Evolutionary conservation across 2,888 invertebrate species (phyloP).

Genomic region (Elaeidobius kamerunicus): DNA sequence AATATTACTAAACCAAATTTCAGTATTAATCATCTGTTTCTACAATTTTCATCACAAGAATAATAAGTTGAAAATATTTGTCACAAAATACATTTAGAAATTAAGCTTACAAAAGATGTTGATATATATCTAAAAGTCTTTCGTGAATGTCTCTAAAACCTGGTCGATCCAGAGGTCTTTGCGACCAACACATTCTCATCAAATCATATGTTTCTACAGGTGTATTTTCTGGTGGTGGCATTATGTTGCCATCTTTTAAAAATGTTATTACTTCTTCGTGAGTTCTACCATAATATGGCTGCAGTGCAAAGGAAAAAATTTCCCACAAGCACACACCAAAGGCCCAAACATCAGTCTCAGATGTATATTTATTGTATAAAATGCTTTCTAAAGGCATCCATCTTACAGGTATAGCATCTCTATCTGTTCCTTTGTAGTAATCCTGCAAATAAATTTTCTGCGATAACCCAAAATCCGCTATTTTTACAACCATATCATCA

Average conservation of each 20-base stretch:
- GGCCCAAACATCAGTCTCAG: constrained; percentile 97
- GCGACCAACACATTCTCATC: constrained; percentile 93
- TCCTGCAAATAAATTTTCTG: constrained; percentile 93
- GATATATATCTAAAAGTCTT: constrained; percentile 54
- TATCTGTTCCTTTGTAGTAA: constrained; percentile 93
- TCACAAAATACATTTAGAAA: neutral
- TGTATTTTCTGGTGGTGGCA: constrained; percentile 88
- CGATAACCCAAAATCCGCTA: constrained; percentile 94
- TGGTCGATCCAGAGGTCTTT: constrained; percentile 81
- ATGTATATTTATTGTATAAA: constrained; percentile 92
- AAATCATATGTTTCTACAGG: constrained; percentile 83
- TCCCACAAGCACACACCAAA: constrained; percentile 97
- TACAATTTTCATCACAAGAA: neutral
- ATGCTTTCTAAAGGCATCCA: constrained; percentile 99
- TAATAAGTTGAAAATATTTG: neutral
- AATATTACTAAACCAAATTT: neutral
- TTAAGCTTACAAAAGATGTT: constrained; percentile 32
- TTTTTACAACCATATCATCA: constrained; percentile 92
- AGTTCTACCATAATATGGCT: constrained; percentile 96
- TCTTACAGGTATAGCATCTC: constrained; percentile 93
- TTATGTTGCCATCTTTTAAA: constrained; percentile 88
- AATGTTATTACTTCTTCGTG: constrained; percentile 96
- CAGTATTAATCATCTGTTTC: neutral
- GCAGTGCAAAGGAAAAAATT: constrained; percentile 92
- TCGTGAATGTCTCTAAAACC: constrained; percentile 80